Evolutionary conservation across 2,113 vertebrate genomes (phyloP), one percentile per base, ranked within the genome.

Genomic region (Festucalex cinctus): DNA sequence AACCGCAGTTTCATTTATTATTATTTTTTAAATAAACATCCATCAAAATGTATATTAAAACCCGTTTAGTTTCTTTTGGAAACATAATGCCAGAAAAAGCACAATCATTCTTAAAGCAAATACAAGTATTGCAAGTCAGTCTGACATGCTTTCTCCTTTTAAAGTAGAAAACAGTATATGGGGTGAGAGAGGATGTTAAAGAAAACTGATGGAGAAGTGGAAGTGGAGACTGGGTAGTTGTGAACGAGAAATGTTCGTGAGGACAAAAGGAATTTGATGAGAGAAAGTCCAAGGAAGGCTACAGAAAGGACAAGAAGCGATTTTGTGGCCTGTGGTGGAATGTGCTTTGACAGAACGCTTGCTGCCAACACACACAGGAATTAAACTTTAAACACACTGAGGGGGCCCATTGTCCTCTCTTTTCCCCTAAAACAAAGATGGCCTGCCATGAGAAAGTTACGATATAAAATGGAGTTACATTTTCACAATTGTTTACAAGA

Each of bases 261-360:
- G 65, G 69, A 76, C 62, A 72, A 72, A 71, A 61, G 63, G 66
- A 74, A 70, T 24, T 69, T 65, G 68, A 53, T 41, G 66, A 66
- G 44, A 69, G 74, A 76, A 66, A 68, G 72, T 75, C 62, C 7
- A 41, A 74, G 63, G 66, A 16, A 64, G 49, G 71, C 32, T 66
- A 64, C 48, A 78, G 72, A 73, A 75, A 71, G 76, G 75, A 80
- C 76, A 70, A 54, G 68, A 61, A 75, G 79, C 67, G 78, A 78
- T 78, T 81, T 78, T 84, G 85, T 81, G 87, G 80, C 82, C 70
- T 72, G 73, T 7, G 43, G 65, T 77, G 79, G 79, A 86, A 86
- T 88, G 84, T 73, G 72, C 81, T 88, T 71, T 73, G 77, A 81
- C 75, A 70, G 65, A 73, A 32, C 36, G 6, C 64, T 63, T 62